Base-by-base conservation (phyloP, 2,888 invertebrate species). In the Himalopsyche tibetana region DNA sequence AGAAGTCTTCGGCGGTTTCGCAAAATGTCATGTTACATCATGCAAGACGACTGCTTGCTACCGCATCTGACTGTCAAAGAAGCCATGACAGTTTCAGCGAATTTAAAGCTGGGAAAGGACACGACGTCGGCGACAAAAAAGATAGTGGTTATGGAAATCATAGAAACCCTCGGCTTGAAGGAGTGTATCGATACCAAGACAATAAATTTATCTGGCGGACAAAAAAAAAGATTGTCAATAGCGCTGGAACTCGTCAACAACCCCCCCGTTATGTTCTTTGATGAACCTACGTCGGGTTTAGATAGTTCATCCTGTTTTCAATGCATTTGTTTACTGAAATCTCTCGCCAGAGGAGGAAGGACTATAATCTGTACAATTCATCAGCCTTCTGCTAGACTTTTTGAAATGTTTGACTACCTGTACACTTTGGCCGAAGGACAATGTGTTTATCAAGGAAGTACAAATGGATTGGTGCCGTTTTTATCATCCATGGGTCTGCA, bases 241-340 rank as follows among this genome's bases (percentile, higher is more conserved):
- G 99, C 98, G 19, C 92, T 98, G 89, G 99, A 99, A 92, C 93
- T 99, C 89, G 98, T 99, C 89, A 98, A 98, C 93, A 99, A 99
- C 92, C 99, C 99, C 12, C 98, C 99, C 0, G 96, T 99, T 88
- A 98, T 99, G 98, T 99, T 99, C 93, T 98, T 99, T 91, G 99
- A 99, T 91, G 99, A 99, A 91, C 99, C 99, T 0, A 99, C 99
- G 88, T 98, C 98, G 89, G 99, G 99, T 5, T 92, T 99, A 90
- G 99, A 99, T 93, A 98, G 98, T 89, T 97, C 98, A 0, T 98
- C 98, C 0, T 98, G 98, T 91, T 98, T 97, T 92, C 98, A 98
- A 92, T 98, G 98, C 90, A 97, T 99, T 89, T 96, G 96, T 9
- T 92, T 99, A 88, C 93, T 99, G 90, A 98, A 98, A 93, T 96